Evolutionary conservation across 2,113 vertebrate species (phyloP).

Genomic region (Peromyscus polionotus): DNA sequence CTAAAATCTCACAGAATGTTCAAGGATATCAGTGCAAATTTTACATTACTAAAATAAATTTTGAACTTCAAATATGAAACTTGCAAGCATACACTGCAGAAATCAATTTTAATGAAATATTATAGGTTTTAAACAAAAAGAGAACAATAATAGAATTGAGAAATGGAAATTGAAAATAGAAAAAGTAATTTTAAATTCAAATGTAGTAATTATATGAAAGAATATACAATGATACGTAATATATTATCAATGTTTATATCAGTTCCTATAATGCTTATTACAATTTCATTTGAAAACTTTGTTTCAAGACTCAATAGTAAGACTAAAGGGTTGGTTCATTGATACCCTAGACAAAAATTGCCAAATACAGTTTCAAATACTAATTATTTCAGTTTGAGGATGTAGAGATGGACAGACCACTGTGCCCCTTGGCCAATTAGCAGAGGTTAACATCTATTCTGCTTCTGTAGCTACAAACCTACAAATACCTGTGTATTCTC

Average conservation of each 20-base stretch:
- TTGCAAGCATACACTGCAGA: slow-evolving; percentile 22
- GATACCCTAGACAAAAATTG: background rate
- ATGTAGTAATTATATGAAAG: background rate
- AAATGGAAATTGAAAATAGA: background rate
- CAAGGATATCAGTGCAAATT: slow-evolving; percentile 37
- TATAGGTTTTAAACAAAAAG: accelerated
- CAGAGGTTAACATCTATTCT: background rate
- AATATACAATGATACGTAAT: background rate
- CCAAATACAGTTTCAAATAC: background rate
- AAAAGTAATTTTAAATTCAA: background rate
- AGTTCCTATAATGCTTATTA: background rate
- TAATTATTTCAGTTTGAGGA: background rate
- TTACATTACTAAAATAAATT: slow-evolving; percentile 27
- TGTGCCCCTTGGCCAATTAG: background rate
- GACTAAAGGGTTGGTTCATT: background rate
- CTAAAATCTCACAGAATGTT: slow-evolving; percentile 36
- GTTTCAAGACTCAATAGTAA: background rate
- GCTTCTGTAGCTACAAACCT: too few species aligned
- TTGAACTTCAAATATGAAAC: slow-evolving; percentile 25
- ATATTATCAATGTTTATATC: background rate
- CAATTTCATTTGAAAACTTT: background rate
- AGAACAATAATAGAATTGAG: background rate
- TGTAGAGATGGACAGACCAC: background rate
- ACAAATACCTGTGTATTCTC: too few species aligned
- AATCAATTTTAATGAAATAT: background rate